phyloP scores from a whole-genome alignment of 2,888 invertebrate genomes.

The Papilio gigon region DNA sequence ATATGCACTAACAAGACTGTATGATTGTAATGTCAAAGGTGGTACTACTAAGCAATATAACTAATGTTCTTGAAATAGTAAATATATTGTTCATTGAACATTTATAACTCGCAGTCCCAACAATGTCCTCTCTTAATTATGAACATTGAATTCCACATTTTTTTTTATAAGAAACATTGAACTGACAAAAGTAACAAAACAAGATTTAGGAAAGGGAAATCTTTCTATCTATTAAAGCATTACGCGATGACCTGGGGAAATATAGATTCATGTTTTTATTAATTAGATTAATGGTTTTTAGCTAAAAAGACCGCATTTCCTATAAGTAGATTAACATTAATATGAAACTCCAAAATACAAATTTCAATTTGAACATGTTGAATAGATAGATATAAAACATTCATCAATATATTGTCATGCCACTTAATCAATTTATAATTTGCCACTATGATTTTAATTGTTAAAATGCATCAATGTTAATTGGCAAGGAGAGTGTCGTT shows the following conservation, averaged over 20 bases:
- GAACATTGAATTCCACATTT: too few species aligned
- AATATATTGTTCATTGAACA: neutral
- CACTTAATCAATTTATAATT: neutral
- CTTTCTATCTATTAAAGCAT: too few species aligned
- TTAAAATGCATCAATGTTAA: neutral
- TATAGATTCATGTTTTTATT: neutral
- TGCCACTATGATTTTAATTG: neutral
- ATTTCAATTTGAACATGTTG: neutral
- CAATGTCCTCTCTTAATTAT: too few species aligned
- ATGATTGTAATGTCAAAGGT: constrained; percentile 19
- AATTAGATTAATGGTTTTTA: neutral
- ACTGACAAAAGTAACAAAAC: too few species aligned
- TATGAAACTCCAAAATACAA: constrained; percentile 1
- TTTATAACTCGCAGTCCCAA: too few species aligned
- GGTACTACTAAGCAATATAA: neutral
- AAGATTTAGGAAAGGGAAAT: too few species aligned
- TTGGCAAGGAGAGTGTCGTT: too few species aligned
- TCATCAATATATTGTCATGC: neutral
- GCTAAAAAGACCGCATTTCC: neutral
- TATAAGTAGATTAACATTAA: constrained; percentile 1
- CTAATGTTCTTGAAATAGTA: neutral
- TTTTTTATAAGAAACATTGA: too few species aligned
- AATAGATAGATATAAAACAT: neutral
- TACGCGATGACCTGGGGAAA: too few species aligned
- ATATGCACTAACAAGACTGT: neutral